phyloP scores from a whole-genome alignment of 2,797 vertebrate species.

The Pipistrellus nathusii region DNA sequence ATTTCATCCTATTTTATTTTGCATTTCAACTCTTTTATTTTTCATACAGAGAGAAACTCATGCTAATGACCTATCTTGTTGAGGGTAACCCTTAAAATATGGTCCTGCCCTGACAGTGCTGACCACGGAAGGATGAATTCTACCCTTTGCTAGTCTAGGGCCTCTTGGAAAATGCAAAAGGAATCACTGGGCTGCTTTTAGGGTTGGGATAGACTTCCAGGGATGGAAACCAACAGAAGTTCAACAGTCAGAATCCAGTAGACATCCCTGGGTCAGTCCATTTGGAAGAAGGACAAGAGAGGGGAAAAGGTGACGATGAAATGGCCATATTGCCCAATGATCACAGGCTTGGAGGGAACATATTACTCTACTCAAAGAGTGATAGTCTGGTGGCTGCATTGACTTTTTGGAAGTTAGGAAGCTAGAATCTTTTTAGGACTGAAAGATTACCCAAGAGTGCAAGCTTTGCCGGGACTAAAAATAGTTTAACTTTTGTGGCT shows the following conservation, averaged over 20 bases:
- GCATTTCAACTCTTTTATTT: not conserved
- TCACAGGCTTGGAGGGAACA: not conserved
- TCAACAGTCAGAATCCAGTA: not conserved
- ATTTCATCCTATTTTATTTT: slow-evolving; percentile 8
- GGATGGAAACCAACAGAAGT: not conserved
- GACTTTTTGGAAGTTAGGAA: not conserved
- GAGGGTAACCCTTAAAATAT: not conserved
- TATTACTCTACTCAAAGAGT: not conserved
- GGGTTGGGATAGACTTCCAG: not conserved
- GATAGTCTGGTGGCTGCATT: not conserved
- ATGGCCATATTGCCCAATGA: not conserved
- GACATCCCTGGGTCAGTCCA: no score
- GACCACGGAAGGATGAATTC: not conserved
- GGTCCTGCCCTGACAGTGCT: not conserved
- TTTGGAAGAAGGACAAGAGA: not conserved
- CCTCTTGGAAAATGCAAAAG: not conserved
- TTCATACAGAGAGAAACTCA: not conserved
- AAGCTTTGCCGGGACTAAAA: not conserved
- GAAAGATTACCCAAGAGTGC: not conserved
- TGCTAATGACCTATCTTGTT: not conserved
- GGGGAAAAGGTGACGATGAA: not conserved
- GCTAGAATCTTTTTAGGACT: not conserved
- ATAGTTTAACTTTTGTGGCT: not conserved
- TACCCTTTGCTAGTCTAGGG: not conserved
- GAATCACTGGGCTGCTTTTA: not conserved